These are phyloP conservation scores for Syngnathus floridae DNA, from an alignment of 2,113 vertebrate species.

Conservation along the genomic window DNA sequence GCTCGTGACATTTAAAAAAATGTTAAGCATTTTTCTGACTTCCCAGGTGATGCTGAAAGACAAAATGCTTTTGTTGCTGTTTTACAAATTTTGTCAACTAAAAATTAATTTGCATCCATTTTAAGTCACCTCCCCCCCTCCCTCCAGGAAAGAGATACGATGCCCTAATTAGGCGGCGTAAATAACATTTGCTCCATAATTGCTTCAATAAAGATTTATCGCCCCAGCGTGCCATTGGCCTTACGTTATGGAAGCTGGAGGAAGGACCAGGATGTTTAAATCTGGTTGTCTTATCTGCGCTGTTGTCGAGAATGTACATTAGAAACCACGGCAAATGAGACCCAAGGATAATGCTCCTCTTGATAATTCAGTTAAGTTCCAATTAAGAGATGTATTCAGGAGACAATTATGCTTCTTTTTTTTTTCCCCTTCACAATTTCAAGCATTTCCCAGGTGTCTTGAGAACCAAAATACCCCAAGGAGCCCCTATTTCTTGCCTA, in stretches of 20 bases:
- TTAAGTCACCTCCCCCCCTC: slow-evolving; percentile 48
- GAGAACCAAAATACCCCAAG: background rate
- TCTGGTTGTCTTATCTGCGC: background rate
- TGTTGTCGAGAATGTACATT: background rate
- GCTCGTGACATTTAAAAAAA: too few relatives aligned
- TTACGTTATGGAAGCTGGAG: slow-evolving; percentile 37
- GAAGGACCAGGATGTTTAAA: background rate
- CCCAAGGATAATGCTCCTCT: background rate
- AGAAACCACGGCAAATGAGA: background rate
- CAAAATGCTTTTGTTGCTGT: slow-evolving; percentile 45
- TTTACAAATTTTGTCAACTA: slow-evolving; percentile 65
- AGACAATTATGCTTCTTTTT: background rate
- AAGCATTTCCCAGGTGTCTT: background rate
- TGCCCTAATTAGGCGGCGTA: slow-evolving; percentile 63
- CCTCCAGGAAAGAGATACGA: slow-evolving; percentile 40
- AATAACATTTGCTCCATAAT: slow-evolving; percentile 71
- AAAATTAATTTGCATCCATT: slow-evolving; percentile 72
- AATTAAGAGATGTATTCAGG: background rate
- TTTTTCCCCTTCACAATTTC: background rate
- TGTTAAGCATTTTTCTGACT: too few relatives aligned
- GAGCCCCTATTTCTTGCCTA: background rate
- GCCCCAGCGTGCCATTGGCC: slow-evolving; percentile 55
- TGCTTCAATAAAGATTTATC: slow-evolving; percentile 69
- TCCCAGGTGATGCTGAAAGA: too few relatives aligned
- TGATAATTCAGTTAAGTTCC: background rate